These are phyloP conservation scores for Palythoa heliodiscus DNA, from an alignment of 92 coral and sea anemone species.

Conservation along the genomic window DNA sequence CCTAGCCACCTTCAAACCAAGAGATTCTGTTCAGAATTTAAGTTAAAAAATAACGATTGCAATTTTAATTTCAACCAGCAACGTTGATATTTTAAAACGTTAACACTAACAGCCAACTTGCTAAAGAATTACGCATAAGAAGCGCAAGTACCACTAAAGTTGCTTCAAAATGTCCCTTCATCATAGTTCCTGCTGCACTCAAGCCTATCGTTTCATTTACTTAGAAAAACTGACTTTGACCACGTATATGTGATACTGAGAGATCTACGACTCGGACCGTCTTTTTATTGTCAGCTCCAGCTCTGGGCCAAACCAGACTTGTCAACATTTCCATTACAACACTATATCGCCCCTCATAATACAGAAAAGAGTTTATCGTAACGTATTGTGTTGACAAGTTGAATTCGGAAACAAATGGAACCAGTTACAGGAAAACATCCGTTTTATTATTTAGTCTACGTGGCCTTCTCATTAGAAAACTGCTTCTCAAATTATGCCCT, in stretches of 20 bases:
- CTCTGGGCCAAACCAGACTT: neutral
- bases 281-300: slow-evolving; percentile 51
- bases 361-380: slow-evolving; percentile 30
- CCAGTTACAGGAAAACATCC: slow-evolving; percentile 37
- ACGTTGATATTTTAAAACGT: neutral
- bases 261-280: slow-evolving; percentile 35
- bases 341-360: neutral
- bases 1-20: slow-evolving; percentile 83
- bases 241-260: slow-evolving; percentile 62
- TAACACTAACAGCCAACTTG: slow-evolving; percentile 43
- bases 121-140: slow-evolving; percentile 23
- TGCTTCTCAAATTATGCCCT: neutral
- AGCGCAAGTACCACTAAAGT: neutral
- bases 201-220: neutral
- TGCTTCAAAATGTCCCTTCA: slow-evolving; percentile 13
- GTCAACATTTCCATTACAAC: slow-evolving; percentile 20
- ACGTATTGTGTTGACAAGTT: slow-evolving; percentile 39
- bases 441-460: slow-evolving; percentile 43
- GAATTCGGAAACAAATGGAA: slow-evolving; percentile 38
- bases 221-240: slow-evolving; percentile 45
- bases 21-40: neutral
- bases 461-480: neutral
- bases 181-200: neutral
- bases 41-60: slow-evolving; percentile 10
- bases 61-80: neutral